A percentile compares a stretch with the other conserved stretches of the same genome.
These are phyloP conservation scores for Lampris incognitus DNA, from an alignment of 2,113 vertebrate genomes.

Conservation along the genomic window DNA sequence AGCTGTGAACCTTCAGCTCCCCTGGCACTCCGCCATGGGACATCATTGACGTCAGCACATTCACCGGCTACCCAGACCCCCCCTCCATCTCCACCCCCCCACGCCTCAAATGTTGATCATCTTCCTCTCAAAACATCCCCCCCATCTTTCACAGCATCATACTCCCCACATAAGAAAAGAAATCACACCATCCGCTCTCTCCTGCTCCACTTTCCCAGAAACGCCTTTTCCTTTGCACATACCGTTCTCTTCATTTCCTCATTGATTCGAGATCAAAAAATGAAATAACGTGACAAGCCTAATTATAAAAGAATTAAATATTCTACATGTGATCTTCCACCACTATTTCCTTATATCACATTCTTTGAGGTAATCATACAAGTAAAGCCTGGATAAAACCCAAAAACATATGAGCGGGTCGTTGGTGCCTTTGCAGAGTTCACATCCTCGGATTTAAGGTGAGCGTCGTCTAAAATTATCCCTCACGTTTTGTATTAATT, in stretches of 20 bases:
- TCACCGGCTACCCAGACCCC: conserved; percentile 24
- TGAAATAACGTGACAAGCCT: too few relatives aligned
- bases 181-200: background rate
- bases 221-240: background rate
- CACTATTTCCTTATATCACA: too few relatives aligned
- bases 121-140: conserved; percentile 41
- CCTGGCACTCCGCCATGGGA: conserved; percentile 50
- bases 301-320: too few relatives aligned
- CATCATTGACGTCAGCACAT: conserved; percentile 71
- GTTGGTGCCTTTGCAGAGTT: too few relatives aligned
- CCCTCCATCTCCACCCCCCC: conserved; percentile 2
- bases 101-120: conserved; percentile 23
- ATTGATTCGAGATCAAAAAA: too few relatives aligned
- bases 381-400: too few relatives aligned
- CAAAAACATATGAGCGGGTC: too few relatives aligned
- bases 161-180: background rate
- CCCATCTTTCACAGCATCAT: conserved; percentile 5
- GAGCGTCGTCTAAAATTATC: too few relatives aligned
- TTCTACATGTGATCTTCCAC: too few relatives aligned
- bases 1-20: conserved; percentile 38
- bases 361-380: background rate
- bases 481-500: too few relatives aligned
- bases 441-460: too few relatives aligned
- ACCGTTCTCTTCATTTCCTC: too few relatives aligned
- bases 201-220: conserved; percentile 52